Percentiles rank a stretch among this genome's conserved stretches.
These are phyloP conservation scores for Chitala chitala DNA, from an alignment of 2,113 vertebrate genomes.

Conservation along the genomic window DNA sequence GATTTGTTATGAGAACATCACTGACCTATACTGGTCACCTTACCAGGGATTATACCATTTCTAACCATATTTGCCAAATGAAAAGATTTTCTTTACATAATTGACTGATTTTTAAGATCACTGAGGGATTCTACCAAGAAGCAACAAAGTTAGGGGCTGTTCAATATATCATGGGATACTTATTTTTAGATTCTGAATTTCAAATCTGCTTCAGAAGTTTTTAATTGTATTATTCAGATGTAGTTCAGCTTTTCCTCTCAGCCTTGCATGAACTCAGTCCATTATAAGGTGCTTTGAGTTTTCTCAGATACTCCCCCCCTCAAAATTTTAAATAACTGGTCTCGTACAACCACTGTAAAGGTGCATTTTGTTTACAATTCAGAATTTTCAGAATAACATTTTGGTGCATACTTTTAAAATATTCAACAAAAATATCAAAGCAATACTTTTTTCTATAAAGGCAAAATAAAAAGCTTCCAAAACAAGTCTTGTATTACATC, in stretches of 20 bases:
- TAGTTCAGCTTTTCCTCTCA: neutral
- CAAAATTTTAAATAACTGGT: slow-evolving; percentile 44
- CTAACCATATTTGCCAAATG: neutral
- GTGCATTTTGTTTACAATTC: slow-evolving; percentile 42
- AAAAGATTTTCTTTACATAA: neutral
- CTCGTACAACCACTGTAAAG: slow-evolving; percentile 33
- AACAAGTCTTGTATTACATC: slow-evolving; percentile 43
- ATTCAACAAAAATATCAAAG: slow-evolving; percentile 41
- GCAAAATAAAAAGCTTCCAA: slow-evolving; percentile 45
- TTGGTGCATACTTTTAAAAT: slow-evolving; percentile 2
- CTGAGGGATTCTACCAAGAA: neutral
- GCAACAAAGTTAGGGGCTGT: neutral
- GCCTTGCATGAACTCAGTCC: slow-evolving; percentile 51
- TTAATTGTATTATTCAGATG: neutral
- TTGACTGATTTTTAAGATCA: too few species aligned
- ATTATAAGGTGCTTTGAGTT: slow-evolving; percentile 66
- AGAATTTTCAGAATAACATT: slow-evolving; percentile 37
- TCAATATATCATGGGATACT: too few species aligned
- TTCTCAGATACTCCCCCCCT: slow-evolving; percentile 28
- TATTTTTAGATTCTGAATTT: neutral
- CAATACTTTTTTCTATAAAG: neutral
- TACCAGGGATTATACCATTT: too few species aligned
- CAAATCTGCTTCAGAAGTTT: neutral
- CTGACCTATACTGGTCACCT: neutral
- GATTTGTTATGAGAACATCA: slow-evolving; percentile 11